Evolutionary conservation across 2,888 invertebrate species (phyloP).

Genomic region (Linnaemya vulpina): DNA sequence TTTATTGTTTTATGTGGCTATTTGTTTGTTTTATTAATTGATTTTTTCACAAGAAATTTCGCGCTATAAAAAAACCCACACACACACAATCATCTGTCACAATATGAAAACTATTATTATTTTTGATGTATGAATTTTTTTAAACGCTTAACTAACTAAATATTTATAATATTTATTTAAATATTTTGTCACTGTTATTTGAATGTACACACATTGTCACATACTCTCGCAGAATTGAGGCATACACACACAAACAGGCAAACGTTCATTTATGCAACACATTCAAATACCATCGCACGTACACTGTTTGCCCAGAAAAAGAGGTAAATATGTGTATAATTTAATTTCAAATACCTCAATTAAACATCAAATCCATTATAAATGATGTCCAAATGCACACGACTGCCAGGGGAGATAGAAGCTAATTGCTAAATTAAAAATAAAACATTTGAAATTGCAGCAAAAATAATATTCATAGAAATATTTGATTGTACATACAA

Average conservation of each 20-base stretch:
- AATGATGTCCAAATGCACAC: constrained; percentile 39
- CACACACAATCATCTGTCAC: constrained; percentile 9
- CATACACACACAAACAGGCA: constrained; percentile 42
- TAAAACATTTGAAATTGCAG: constrained; percentile 18
- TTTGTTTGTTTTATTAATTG: constrained; percentile 60
- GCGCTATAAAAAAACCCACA: background rate
- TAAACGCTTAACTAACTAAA: constrained; percentile 57
- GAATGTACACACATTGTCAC: constrained; percentile 7
- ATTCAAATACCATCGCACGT: constrained; percentile 17
- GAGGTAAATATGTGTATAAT: constrained; percentile 52
- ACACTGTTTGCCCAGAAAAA: constrained; percentile 26
- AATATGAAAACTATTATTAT: background rate
- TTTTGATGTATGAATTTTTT: constrained; percentile 9
- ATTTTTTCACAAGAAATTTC: background rate
- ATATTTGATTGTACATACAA: no score
- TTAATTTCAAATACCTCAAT: constrained; percentile 61
- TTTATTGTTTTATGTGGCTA: constrained; percentile 68
- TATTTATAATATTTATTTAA: constrained; percentile 59
- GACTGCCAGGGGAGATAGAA: background rate
- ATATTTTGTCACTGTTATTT: constrained; percentile 45
- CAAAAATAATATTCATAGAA: constrained; percentile 1
- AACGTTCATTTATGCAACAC: background rate
- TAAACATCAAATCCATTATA: constrained; percentile 62
- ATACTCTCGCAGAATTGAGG: constrained; percentile 40
- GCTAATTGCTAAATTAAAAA: constrained; percentile 49